A percentile compares a stretch with the other conserved stretches of the same genome.
Evolutionary conservation across 1,140 invertebrate species (phyloP).

Genomic region (Aleiodes sp.): DNA sequence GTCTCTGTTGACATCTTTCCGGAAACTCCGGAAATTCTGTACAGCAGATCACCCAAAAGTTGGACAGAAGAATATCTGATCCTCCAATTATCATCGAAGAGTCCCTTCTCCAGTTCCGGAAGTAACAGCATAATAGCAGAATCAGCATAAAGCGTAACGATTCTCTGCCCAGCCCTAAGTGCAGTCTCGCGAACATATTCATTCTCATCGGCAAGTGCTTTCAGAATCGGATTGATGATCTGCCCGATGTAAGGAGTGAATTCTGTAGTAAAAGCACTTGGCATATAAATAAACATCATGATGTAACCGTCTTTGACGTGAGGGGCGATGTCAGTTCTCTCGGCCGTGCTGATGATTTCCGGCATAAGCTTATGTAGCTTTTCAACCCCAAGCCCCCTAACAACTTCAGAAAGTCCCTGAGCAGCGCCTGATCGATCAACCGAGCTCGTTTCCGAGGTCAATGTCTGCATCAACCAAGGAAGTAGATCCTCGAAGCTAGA

Average conservation of each 20-base stretch:
- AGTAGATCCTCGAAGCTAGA: conserved; percentile 93
- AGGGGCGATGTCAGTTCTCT: conserved; percentile 92
- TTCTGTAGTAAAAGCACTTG: conserved; percentile 92
- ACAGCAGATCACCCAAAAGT: conserved; percentile 94
- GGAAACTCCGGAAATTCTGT: conserved; percentile 95
- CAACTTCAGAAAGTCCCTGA: conserved; percentile 95
- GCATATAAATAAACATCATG: conserved; percentile 99
- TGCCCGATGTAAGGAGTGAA: conserved; percentile 97
- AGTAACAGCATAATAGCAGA: conserved; percentile 93
- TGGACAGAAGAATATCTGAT: conserved; percentile 97
- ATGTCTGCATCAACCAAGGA: conserved; percentile 98
- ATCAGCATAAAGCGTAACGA: conserved; percentile 96
- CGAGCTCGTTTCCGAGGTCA: conserved; percentile 95
- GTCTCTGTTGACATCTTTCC: conserved; percentile 99
- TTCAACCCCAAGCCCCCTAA: conserved; percentile 93
- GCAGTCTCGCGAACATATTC: conserved; percentile 99
- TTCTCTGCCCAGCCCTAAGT: conserved; percentile 93
- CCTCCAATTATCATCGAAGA: conserved; percentile 98
- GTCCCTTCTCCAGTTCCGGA: conserved; percentile 91
- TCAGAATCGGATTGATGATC: conserved; percentile 97
- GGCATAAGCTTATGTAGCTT: conserved; percentile 98
- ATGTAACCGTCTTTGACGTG: conserved; percentile 99
- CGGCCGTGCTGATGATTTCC: conserved; percentile 96
- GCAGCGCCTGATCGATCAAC: conserved; percentile 98
- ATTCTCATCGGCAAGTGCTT: conserved; percentile 98